Conservation (phyloP, 2,113 vertebrate species). For the Halcyon malimbica region DNA sequence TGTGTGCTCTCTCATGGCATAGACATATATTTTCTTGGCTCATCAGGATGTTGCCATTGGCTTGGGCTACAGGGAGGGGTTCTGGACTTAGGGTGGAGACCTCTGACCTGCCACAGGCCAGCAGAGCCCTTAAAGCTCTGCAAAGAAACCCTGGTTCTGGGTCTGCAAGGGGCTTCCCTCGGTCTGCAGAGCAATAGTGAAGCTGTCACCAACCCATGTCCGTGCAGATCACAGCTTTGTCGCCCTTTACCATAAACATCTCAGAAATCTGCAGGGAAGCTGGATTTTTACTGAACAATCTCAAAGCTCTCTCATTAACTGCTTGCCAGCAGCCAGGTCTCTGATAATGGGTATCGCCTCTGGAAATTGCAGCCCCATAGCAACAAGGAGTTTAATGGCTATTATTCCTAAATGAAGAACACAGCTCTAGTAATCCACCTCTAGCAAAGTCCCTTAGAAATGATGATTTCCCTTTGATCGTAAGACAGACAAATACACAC, state of each 20-base stretch:
- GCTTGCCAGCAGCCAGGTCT: constrained; percentile 37
- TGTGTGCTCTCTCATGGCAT: background rate
- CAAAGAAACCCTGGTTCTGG: background rate
- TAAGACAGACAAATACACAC: background rate
- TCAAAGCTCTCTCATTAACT: constrained; percentile 53
- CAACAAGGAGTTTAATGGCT: constrained; percentile 60
- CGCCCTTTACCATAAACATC: background rate
- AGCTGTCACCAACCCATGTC: accelerated
- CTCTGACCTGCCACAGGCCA: background rate
- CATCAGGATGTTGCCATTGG: background rate
- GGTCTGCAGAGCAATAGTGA: background rate
- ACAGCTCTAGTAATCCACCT: background rate
- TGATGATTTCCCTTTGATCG: background rate
- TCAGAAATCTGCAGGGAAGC: constrained; percentile 39
- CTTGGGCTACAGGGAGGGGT: accelerated
- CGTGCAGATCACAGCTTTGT: background rate
- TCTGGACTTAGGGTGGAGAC: no score
- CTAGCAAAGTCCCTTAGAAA: background rate
- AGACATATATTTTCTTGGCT: background rate
- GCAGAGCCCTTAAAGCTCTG: background rate
- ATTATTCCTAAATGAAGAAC: constrained; percentile 35
- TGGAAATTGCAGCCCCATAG: constrained; percentile 59
- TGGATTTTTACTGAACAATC: background rate
- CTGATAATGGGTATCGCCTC: constrained; percentile 36
- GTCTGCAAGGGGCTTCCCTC: background rate